These are phyloP conservation scores for Aldabrachelys gigantea DNA, from an alignment of 2,113 vertebrate species.

Conservation along the genomic window DNA sequence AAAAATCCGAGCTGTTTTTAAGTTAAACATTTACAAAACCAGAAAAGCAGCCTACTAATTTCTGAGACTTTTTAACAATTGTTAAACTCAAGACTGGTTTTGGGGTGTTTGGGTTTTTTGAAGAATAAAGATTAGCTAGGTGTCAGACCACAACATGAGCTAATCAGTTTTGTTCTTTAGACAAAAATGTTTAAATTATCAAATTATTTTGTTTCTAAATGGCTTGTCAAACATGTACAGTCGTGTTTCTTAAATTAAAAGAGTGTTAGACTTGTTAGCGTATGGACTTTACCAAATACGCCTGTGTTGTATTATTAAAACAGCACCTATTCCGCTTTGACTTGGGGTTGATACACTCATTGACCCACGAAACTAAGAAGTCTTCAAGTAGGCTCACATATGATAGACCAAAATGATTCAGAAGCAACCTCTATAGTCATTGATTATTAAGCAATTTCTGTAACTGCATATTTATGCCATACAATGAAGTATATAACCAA, in stretches of 20 bases:
- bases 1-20: constrained; percentile 57
- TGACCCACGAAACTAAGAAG: neutral
- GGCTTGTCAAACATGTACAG: neutral
- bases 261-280: neutral
- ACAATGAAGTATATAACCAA: neutral
- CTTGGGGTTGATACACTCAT: neutral
- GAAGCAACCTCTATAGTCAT: neutral
- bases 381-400: neutral
- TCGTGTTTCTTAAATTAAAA: neutral
- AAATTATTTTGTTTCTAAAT: neutral
- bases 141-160: constrained; percentile 9
- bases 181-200: constrained; percentile 15
- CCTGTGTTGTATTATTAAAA: constrained; percentile 14
- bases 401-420: neutral
- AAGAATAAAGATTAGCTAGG: constrained; percentile 52
- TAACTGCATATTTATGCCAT: accelerated
- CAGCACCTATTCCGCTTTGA: neutral
- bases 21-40: constrained; percentile 70
- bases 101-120: neutral
- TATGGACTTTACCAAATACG: constrained; percentile 21
- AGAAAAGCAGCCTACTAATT: constrained; percentile 53
- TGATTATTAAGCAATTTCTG: neutral
- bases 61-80: constrained; percentile 47
- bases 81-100: neutral
- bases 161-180: neutral